Conservation (phyloP, 2,113 vertebrate species). For the Coptodon rendalli region DNA sequence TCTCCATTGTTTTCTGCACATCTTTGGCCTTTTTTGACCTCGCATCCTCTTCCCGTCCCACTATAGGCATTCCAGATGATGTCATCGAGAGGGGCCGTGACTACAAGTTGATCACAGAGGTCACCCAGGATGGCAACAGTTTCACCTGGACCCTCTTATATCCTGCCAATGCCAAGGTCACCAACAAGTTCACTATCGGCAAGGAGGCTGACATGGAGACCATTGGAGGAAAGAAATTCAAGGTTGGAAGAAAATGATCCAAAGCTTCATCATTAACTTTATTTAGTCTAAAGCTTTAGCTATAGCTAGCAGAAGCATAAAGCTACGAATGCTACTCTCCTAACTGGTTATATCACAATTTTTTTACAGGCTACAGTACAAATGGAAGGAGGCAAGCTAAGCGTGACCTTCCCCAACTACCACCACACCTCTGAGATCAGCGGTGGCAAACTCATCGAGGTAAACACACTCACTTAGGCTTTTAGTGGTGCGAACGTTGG, state of each 20-base stretch:
- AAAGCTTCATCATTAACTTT: neutral
- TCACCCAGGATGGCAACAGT: constrained; percentile 80
- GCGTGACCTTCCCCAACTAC: constrained; percentile 79
- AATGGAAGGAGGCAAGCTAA: constrained; percentile 59
- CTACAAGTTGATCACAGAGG: constrained; percentile 84
- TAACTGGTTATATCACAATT: neutral
- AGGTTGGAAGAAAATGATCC: constrained; percentile 68
- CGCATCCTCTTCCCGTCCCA: neutral
- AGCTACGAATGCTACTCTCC: neutral
- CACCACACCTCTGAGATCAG: constrained; percentile 67
- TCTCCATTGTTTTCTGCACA: neutral
- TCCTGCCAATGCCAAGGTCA: constrained; percentile 73
- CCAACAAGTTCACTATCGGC: constrained; percentile 82
- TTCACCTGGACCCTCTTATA: constrained; percentile 85
- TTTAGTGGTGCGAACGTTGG: neutral
- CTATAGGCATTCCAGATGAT: constrained; percentile 79
- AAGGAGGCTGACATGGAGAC: constrained; percentile 87
- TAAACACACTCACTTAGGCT: constrained; percentile 32
- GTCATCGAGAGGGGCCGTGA: constrained; percentile 77
- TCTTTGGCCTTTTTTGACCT: neutral
- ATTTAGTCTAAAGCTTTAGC: neutral
- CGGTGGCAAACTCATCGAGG: constrained; percentile 70
- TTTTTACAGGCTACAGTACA: constrained; percentile 55
- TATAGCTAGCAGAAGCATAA: neutral
- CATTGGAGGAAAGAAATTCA: constrained; percentile 89